A percentile compares a stretch with the other conserved stretches of the same genome.
These are phyloP conservation scores for Scolanthus callimorphus DNA, from an alignment of 92 coral and sea anemone genomes.

Conservation along the genomic window DNA sequence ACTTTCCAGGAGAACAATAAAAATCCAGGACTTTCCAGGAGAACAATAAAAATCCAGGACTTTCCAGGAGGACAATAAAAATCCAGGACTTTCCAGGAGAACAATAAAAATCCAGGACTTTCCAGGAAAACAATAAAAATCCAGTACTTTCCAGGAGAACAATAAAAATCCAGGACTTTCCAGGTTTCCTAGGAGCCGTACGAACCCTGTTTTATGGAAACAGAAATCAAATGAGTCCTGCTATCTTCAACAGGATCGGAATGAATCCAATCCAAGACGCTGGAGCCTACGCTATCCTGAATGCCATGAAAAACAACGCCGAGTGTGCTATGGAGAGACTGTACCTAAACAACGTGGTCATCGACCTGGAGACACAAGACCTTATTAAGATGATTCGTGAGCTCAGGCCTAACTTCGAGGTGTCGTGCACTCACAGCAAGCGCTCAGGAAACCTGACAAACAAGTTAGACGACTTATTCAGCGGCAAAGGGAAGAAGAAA, in stretches of 20 bases:
- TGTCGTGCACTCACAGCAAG: slow-evolving; percentile 64
- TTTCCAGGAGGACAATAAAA: too few species aligned
- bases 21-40: too few species aligned
- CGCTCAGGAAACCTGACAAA: slow-evolving; percentile 36
- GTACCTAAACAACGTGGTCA: slow-evolving; percentile 69
- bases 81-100: too few species aligned
- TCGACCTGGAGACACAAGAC: slow-evolving; percentile 65
- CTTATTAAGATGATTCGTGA: slow-evolving; percentile 53
- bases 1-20: too few species aligned
- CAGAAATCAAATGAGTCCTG: too few species aligned
- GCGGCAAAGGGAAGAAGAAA: slow-evolving; percentile 27
- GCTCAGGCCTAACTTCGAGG: slow-evolving; percentile 50
- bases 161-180: too few species aligned
- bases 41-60: too few species aligned
- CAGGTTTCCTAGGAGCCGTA: too few species aligned
- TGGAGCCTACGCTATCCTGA: slow-evolving; percentile 67
- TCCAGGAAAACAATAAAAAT: too few species aligned
- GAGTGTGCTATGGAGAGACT: slow-evolving; percentile 71
- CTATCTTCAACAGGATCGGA: slow-evolving; percentile 58
- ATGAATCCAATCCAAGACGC: slow-evolving; percentile 68
- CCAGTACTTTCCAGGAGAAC: too few species aligned
- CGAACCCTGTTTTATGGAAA: too few species aligned
- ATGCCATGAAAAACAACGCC: slow-evolving; percentile 69
- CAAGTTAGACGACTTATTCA: slow-evolving; percentile 29
- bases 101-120: too few species aligned